phyloP scores from a whole-genome alignment of 2,797 vertebrate genomes.

The Rhabdomys pumilio region DNA sequence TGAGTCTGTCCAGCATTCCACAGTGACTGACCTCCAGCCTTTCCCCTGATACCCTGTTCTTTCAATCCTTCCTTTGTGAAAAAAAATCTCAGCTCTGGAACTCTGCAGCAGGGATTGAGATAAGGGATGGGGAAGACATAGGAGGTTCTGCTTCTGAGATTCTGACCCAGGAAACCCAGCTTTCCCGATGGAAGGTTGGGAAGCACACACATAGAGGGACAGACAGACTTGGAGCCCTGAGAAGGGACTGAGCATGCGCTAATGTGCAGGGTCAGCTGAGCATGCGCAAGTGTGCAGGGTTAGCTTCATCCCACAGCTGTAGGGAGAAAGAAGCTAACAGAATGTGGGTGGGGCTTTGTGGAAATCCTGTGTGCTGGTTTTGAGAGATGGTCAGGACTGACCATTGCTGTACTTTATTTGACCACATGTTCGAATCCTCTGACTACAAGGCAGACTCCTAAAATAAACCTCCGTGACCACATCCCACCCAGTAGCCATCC shows the following conservation, averaged over 20 bases:
- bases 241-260: too few relatives aligned
- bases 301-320: neutral
- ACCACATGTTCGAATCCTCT: too few relatives aligned
- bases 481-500: neutral
- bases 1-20: neutral
- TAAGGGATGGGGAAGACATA: neutral
- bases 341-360: too few relatives aligned
- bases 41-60: neutral
- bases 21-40: rapidly evolving
- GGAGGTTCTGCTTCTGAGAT: neutral
- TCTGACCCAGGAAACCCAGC: neutral
- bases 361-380: neutral
- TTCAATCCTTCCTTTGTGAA: neutral
- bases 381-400: neutral
- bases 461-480: neutral
- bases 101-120: neutral
- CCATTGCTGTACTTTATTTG: neutral
- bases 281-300: too few relatives aligned
- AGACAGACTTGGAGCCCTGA: too few relatives aligned
- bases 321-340: neutral
- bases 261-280: neutral
- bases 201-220: neutral
- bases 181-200: neutral
- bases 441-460: neutral
- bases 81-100: neutral